A percentile compares a stretch with the other conserved stretches of the same genome.
These are phyloP conservation scores for Branchinecta lynchi DNA, from an alignment of 1,140 invertebrate species.

Conservation along the genomic window DNA sequence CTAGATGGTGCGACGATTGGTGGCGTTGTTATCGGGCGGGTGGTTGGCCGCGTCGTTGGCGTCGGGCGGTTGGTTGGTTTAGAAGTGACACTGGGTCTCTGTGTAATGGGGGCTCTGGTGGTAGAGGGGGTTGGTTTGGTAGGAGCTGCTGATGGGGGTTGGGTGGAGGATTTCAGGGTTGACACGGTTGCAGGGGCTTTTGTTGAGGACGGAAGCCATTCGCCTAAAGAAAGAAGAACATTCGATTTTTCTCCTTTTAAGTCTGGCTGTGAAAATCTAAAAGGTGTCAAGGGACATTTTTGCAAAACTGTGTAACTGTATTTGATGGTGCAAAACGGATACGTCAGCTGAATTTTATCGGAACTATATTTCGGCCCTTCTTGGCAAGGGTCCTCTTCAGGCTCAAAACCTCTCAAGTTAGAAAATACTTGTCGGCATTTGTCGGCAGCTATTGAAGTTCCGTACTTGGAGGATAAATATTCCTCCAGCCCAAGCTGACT, in stretches of 20 bases:
- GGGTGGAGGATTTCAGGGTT: constrained; percentile 19
- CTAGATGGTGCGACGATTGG: constrained; percentile 30
- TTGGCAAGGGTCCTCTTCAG: no score
- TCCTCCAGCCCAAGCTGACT: no score
- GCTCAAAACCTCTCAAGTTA: no score
- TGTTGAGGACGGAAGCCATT: neutral
- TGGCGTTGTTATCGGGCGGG: constrained; percentile 22
- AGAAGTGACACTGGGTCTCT: constrained; percentile 28
- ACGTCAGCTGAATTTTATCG: no score
- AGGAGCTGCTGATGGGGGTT: constrained; percentile 24
- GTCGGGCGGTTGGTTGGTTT: constrained; percentile 29
- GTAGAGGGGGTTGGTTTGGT: constrained; percentile 24
- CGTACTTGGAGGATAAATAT: no score
- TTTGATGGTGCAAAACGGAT: no score
- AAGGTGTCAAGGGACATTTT: neutral
- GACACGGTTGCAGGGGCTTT: constrained; percentile 21
- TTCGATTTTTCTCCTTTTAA: neutral
- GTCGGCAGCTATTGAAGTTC: no score
- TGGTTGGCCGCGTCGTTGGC: constrained; percentile 29
- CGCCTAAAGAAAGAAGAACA: neutral
- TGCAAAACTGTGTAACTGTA: neutral
- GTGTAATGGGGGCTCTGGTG: constrained; percentile 32
- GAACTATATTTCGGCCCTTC: no score
- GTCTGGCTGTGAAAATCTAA: neutral
- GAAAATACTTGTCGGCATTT: no score